These are phyloP conservation scores for Eretmodus cyanostictus DNA, from an alignment of 2,113 vertebrate genomes.

Conservation along the genomic window DNA sequence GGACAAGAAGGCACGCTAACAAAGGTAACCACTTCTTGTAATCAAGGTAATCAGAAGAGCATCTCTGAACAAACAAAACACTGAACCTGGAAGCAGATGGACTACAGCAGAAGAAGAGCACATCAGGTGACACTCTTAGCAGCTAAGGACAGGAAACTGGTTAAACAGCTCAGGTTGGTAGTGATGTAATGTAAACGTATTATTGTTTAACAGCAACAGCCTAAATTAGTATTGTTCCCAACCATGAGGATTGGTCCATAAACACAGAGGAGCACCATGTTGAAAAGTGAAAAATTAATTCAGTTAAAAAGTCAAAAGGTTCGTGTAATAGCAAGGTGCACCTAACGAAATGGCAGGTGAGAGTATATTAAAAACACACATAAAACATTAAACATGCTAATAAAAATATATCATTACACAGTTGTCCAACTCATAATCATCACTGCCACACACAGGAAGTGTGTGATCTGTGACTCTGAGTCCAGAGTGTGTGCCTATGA, in stretches of 20 bases:
- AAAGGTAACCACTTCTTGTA: not conserved
- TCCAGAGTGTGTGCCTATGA: not conserved
- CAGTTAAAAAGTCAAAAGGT: not conserved
- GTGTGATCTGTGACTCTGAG: not conserved
- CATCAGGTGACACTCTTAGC: not conserved
- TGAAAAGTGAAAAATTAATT: not conserved
- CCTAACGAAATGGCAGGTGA: not conserved
- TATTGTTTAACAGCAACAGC: not conserved
- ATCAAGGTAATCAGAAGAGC: not conserved
- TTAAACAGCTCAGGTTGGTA: not conserved
- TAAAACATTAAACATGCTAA: not conserved
- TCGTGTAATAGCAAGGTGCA: not conserved
- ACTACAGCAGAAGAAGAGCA: not conserved
- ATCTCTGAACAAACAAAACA: not conserved
- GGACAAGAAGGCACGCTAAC: not conserved
- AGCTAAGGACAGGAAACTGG: not conserved
- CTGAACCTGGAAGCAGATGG: not conserved
- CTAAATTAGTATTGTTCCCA: not conserved
- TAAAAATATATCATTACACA: not conserved
- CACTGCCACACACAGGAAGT: not conserved
- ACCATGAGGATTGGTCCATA: not conserved
- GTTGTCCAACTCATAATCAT: not conserved
- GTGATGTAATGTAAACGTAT: not conserved
- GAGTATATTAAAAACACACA: not conserved
- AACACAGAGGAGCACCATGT: not conserved